Conservation (phyloP, 2,113 vertebrate genomes). For the Elephas maximus region DNA sequence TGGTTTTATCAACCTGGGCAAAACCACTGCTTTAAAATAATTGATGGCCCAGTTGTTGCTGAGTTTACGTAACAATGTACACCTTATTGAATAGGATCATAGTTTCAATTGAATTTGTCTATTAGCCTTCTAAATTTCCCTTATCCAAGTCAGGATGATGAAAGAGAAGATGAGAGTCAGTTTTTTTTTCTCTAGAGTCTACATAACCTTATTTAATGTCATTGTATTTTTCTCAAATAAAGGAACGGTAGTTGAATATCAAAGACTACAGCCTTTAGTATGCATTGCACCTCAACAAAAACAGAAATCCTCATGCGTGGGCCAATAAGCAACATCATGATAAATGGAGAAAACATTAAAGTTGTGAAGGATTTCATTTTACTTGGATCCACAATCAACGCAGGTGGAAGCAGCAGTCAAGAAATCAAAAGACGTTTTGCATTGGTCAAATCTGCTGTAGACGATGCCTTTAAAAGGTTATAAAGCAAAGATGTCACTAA, state of each 20-base stretch:
- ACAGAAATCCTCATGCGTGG: no score
- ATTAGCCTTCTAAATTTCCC: not conserved
- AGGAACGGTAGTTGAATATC: not conserved
- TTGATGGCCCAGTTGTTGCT: not conserved
- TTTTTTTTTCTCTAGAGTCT: not conserved
- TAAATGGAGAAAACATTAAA: no score
- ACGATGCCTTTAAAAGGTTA: no score
- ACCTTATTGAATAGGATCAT: not conserved
- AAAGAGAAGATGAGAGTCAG: slow-evolving; percentile 7
- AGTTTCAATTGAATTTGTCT: not conserved
- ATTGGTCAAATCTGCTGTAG: no score
- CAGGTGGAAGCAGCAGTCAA: no score
- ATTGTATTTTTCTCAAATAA: slow-evolving; percentile 5
- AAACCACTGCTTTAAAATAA: slow-evolving; percentile 43
- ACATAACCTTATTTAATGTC: not conserved
- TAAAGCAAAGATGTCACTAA: no score
- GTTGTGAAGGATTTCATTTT: no score
- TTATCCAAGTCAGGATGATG: not conserved
- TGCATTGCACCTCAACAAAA: no score
- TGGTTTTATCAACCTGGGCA: not conserved
- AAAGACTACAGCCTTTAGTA: no score
- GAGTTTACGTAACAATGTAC: not conserved
- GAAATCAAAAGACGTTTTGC: no score
- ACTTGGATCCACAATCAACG: no score
- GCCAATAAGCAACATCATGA: no score